Percentiles rank a stretch among this genome's conserved stretches.
phyloP scores from a whole-genome alignment of 2,113 vertebrate genomes.

The Paedocypris sp. region DNA sequence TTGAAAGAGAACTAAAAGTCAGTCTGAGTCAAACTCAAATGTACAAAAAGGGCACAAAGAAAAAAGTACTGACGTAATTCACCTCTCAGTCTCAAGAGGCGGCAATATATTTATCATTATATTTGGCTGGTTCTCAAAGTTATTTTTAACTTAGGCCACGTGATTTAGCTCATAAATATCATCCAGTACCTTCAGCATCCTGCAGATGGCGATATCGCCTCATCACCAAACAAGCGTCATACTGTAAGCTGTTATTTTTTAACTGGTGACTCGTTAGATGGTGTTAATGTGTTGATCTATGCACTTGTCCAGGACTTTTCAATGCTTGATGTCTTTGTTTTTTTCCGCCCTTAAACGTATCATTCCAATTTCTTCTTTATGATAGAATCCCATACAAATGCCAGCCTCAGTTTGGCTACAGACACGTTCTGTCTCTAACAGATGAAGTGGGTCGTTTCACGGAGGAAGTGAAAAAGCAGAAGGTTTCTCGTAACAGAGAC shows the following conservation, averaged over 20 bases:
- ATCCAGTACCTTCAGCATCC: too few species aligned
- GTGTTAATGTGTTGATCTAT: not conserved
- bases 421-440: slow-evolving; percentile 83
- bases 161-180: too few species aligned
- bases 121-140: too few species aligned
- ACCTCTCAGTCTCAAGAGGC: too few species aligned
- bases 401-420: slow-evolving; percentile 91
- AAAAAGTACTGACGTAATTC: too few species aligned
- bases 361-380: not conserved
- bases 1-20: too few species aligned
- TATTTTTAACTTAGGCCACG: too few species aligned
- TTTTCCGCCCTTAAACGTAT: not conserved
- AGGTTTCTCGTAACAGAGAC: slow-evolving; percentile 85
- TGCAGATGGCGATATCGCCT: too few species aligned
- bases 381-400: slow-evolving; percentile 62
- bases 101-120: too few species aligned
- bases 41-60: too few species aligned
- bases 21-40: too few species aligned
- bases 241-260: slow-evolving; percentile 5
- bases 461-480: slow-evolving; percentile 87
- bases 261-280: slow-evolving; percentile 4
- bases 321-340: not conserved
- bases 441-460: slow-evolving; percentile 86
- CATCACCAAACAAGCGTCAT: not conserved
- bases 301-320: not conserved